A percentile compares a stretch with the other conserved stretches of the same genome.
These are phyloP conservation scores for Rhinopomastus cyanomelas DNA, from an alignment of 2,113 vertebrate genomes.

Conservation along the genomic window DNA sequence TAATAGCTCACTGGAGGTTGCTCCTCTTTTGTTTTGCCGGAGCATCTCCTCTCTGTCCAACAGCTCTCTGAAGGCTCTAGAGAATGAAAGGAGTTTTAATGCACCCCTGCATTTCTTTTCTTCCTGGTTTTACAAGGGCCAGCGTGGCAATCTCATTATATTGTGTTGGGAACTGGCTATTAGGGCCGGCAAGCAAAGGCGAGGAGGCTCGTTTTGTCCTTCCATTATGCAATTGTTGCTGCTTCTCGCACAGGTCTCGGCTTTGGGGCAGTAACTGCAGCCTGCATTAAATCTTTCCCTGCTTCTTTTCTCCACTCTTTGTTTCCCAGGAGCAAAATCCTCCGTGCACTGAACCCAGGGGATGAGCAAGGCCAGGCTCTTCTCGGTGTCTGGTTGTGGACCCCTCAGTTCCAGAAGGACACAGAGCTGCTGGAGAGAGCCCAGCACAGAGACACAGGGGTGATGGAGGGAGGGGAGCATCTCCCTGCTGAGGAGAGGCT, in stretches of 20 bases:
- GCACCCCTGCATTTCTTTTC: conserved; percentile 56
- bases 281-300: background rate
- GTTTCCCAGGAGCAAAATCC: background rate
- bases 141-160: conserved; percentile 57
- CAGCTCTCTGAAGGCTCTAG: conserved; percentile 51
- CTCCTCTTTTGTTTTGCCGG: conserved; percentile 58
- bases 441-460: too few species aligned
- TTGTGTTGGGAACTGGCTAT: conserved; percentile 31
- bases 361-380: too few species aligned
- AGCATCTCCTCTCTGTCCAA: conserved; percentile 42
- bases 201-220: conserved; percentile 55
- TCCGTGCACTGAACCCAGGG: rapidly evolving
- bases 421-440: too few species aligned
- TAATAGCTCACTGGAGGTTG: conserved; percentile 60
- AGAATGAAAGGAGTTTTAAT: conserved; percentile 60
- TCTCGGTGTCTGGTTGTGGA: too few species aligned
- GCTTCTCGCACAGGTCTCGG: conserved; percentile 26
- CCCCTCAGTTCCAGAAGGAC: too few species aligned
- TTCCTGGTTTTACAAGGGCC: conserved; percentile 52
- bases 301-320: background rate
- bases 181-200: conserved; percentile 42
- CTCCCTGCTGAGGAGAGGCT: too few species aligned
- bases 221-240: conserved; percentile 52
- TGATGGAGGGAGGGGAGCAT: too few species aligned
- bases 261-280: conserved; percentile 31